Evolutionary conservation across 2,888 invertebrate genomes (phyloP).

Genomic region (Harmothoe impar): DNA sequence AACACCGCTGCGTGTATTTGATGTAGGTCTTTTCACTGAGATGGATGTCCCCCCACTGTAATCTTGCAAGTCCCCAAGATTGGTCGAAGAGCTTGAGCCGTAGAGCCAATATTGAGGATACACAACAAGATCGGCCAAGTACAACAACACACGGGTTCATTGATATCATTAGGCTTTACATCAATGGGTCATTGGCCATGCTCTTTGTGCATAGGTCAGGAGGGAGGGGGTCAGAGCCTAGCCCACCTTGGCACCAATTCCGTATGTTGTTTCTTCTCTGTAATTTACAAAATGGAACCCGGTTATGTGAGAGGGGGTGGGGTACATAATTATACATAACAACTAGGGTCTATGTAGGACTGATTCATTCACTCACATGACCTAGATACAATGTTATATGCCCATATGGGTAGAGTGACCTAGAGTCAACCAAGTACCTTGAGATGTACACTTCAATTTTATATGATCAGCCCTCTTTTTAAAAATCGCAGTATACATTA

Average conservation of each 20-base stretch:
- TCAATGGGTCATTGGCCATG: conserved; percentile 31
- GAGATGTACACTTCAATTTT: too few species aligned
- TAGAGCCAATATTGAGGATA: conserved; percentile 31
- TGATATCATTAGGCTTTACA: conserved; percentile 54
- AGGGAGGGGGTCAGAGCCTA: neutral
- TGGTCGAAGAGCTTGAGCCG: neutral
- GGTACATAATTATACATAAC: neutral
- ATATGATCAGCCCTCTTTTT: too few species aligned
- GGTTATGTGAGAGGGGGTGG: neutral
- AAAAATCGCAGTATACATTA: too few species aligned
- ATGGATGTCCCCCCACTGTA: neutral
- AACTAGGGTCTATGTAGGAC: neutral
- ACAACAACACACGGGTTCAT: conserved; percentile 43
- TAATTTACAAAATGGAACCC: neutral
- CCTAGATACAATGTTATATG: too few species aligned
- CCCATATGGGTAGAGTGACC: too few species aligned
- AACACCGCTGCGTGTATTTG: conserved; percentile 42
- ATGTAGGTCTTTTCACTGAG: neutral
- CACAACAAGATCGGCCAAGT: conserved; percentile 52
- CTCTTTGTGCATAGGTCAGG: neutral
- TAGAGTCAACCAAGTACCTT: too few species aligned
- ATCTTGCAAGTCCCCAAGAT: neutral
- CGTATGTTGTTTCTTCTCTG: neutral
- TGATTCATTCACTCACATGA: too few species aligned
- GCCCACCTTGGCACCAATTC: neutral